phyloP scores from a whole-genome alignment of 2,113 vertebrate genomes.

The Lepus americanus region DNA sequence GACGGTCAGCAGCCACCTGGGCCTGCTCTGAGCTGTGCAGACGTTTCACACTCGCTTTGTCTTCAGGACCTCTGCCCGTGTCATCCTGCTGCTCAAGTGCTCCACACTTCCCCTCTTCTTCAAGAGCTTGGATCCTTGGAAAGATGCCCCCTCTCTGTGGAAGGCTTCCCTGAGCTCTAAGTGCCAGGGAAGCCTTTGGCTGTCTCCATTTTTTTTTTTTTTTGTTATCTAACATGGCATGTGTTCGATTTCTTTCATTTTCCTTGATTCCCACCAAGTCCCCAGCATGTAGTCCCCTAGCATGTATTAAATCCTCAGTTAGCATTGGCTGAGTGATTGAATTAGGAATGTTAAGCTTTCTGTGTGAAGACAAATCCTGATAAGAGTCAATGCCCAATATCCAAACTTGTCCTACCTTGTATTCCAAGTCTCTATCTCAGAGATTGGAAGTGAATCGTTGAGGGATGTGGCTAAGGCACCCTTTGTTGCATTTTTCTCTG shows the following conservation, averaged over 20 bases:
- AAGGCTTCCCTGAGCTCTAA: background rate
- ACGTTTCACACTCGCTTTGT: rapidly evolving
- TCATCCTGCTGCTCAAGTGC: rapidly evolving
- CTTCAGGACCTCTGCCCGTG: background rate
- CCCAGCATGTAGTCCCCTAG: background rate
- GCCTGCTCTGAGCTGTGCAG: background rate
- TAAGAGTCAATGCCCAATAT: background rate
- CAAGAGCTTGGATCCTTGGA: no score
- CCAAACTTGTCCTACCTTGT: background rate
- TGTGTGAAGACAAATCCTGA: background rate
- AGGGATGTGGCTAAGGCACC: background rate
- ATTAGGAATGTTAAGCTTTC: background rate
- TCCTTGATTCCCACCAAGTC: background rate
- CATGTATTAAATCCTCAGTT: background rate
- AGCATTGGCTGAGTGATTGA: background rate
- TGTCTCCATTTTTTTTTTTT: background rate
- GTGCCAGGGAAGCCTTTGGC: no score
- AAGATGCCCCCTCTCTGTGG: no score
- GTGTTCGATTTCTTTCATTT: background rate
- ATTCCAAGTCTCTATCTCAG: background rate
- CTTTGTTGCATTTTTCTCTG: background rate
- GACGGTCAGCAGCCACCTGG: background rate
- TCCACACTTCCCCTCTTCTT: background rate
- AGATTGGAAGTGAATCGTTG: background rate
- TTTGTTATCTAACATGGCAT: background rate